A percentile compares a stretch with the other conserved stretches of the same genome.
phyloP scores from a whole-genome alignment of 2,113 vertebrate species.

The Stictonetta naevosa region DNA sequence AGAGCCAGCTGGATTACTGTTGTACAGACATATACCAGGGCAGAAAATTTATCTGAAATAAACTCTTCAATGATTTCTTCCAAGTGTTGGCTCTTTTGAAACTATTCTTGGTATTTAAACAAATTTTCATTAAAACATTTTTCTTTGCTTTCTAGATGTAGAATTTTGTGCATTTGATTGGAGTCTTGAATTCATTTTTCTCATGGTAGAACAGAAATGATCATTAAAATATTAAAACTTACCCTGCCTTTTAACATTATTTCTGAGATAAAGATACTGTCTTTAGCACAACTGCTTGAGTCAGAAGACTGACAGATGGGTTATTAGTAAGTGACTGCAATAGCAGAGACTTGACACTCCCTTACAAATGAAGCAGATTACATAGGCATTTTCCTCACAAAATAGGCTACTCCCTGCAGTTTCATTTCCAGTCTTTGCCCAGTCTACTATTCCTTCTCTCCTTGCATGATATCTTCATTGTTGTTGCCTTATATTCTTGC shows the following conservation, averaged over 20 bases:
- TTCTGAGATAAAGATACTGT: neutral
- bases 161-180: neutral
- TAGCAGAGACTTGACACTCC: neutral
- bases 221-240: neutral
- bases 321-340: neutral
- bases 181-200: neutral
- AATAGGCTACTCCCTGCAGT: neutral
- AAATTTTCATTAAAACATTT: neutral
- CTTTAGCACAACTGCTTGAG: neutral
- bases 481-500: neutral
- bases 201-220: neutral
- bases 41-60: neutral
- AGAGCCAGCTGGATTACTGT: neutral
- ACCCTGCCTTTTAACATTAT: neutral
- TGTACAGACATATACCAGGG: neutral
- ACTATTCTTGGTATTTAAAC: neutral
- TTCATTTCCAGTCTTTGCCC: neutral
- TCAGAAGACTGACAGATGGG: neutral
- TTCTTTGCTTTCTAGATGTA: neutral
- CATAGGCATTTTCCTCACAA: neutral
- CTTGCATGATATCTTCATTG: neutral
- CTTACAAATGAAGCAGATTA: neutral
- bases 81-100: neutral
- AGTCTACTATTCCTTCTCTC: neutral
- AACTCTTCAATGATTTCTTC: neutral